phyloP scores from a whole-genome alignment of 1,140 invertebrate genomes.

The Cylas formicarius region DNA sequence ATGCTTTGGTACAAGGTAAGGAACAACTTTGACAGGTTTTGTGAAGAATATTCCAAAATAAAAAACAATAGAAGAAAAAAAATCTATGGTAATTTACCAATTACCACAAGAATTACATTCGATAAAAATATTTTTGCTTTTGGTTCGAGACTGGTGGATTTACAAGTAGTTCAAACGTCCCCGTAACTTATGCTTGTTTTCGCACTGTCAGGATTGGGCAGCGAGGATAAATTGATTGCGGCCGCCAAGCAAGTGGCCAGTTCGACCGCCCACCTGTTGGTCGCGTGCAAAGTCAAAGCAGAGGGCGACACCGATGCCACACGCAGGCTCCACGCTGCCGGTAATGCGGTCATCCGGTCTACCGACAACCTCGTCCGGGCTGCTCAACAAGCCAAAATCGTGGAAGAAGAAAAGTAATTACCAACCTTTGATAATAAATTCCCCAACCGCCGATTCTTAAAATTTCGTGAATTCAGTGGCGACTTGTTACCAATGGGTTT shows the following conservation, averaged over 20 bases:
- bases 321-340: constrained; percentile 86
- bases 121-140: too few relatives aligned
- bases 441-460: too few relatives aligned
- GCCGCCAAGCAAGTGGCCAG: constrained; percentile 96
- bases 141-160: too few relatives aligned
- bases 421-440: too few relatives aligned
- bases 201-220: constrained; percentile 49
- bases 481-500: not conserved
- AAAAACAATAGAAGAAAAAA: too few relatives aligned
- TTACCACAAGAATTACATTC: too few relatives aligned
- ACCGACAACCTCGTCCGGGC: constrained; percentile 94
- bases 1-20: constrained; percentile 88
- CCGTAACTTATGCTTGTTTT: constrained; percentile 4
- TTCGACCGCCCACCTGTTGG: constrained; percentile 92
- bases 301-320: constrained; percentile 92
- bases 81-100: too few relatives aligned
- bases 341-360: constrained; percentile 94
- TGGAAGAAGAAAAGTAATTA: constrained; percentile 79
- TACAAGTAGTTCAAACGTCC: too few relatives aligned
- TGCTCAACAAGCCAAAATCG: constrained; percentile 86
- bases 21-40: too few relatives aligned
- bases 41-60: too few relatives aligned
- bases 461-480: not conserved
- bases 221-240: constrained; percentile 94
- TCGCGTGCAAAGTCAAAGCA: constrained; percentile 96